Evolutionary conservation across 2,888 invertebrate species (phyloP).

Genomic region (Coenonympha glycerion): DNA sequence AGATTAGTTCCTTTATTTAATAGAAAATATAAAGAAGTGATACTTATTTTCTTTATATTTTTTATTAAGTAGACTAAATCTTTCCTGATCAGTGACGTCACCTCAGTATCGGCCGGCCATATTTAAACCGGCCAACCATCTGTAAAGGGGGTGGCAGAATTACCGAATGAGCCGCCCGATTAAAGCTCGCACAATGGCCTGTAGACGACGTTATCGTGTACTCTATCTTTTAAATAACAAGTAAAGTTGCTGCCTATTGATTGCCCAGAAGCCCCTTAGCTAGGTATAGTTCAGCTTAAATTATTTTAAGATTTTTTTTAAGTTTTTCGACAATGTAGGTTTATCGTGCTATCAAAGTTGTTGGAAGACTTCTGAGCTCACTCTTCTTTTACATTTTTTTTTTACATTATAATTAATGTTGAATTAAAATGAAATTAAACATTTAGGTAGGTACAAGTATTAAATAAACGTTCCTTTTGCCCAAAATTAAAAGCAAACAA

Average conservation of each 20-base stretch:
- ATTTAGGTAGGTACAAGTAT: background rate
- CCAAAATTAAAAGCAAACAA: constrained; percentile 8
- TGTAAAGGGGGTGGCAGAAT: constrained; percentile 46
- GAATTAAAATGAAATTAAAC: background rate
- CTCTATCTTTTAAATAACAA: constrained; percentile 3
- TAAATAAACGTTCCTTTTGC: background rate
- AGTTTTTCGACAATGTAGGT: no score
- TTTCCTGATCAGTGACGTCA: constrained; percentile 19
- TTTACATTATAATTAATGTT: no score
- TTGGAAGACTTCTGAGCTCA: no score
- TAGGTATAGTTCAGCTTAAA: background rate
- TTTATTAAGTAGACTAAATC: no score
- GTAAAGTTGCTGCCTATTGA: background rate
- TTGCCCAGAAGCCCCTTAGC: background rate
- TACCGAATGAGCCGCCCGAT: constrained; percentile 25
- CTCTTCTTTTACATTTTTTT: no score
- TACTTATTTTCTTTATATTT: no score
- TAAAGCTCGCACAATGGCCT: constrained; percentile 19
- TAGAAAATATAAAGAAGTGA: no score
- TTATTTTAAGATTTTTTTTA: no score
- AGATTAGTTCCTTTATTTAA: no score
- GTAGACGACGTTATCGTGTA: constrained; percentile 9
- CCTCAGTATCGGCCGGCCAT: constrained; percentile 14
- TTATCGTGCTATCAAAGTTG: no score
- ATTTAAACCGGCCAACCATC: constrained; percentile 47